phyloP scores from a whole-genome alignment of 1,140 invertebrate species.

The Maconellicoccus hirsutus region DNA sequence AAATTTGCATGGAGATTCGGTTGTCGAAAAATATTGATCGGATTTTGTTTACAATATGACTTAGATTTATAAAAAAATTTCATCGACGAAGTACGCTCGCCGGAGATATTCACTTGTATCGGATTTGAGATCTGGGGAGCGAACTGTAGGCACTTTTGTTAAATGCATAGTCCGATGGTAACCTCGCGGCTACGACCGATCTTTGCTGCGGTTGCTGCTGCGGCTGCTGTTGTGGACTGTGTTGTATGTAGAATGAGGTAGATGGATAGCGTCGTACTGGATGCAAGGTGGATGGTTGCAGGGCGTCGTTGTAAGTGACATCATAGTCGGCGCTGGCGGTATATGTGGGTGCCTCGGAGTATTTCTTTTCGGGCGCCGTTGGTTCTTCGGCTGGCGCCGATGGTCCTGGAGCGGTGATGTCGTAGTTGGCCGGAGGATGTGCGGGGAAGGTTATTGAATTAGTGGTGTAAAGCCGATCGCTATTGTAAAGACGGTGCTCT shows the following conservation, averaged over 20 bases:
- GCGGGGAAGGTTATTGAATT: neutral
- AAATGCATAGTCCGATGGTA: conserved; percentile 12
- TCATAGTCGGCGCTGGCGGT: neutral
- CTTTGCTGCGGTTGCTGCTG: neutral
- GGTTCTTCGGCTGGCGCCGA: conserved; percentile 1
- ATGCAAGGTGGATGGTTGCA: conserved; percentile 2
- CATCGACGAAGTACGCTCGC: neutral
- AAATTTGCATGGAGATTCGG: no score
- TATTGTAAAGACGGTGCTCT: neutral
- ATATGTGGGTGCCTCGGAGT: neutral
- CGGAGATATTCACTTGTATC: neutral
- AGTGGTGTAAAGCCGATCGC: conserved; percentile 2
- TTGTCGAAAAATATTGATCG: no score
- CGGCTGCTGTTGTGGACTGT: neutral
- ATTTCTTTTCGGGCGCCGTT: conserved; percentile 6
- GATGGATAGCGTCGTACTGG: neutral
- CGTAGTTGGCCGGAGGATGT: neutral
- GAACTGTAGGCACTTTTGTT: conserved; percentile 11
- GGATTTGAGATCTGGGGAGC: neutral
- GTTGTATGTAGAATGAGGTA: neutral
- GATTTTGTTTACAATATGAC: neutral
- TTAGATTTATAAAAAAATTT: neutral
- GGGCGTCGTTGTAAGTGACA: conserved; percentile 7
- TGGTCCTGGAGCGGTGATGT: conserved; percentile 1
- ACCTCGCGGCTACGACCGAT: neutral